Conservation (phyloP, 1,140 invertebrate species). For the Drosophila paulistorum region DNA sequence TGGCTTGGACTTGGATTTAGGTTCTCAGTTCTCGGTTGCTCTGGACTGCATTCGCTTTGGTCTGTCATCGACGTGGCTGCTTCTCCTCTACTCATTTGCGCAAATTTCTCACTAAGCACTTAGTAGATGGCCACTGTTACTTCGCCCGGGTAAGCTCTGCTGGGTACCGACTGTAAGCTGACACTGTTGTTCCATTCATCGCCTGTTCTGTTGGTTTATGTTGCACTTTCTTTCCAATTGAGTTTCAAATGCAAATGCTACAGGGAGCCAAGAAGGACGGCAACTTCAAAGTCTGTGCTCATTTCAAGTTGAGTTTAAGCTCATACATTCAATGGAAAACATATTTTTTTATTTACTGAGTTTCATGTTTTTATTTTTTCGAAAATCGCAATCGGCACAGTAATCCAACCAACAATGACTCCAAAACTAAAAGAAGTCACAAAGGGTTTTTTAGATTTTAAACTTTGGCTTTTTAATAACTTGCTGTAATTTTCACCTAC, state of each 20-base stretch:
- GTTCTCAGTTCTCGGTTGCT: not conserved
- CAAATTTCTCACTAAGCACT: constrained; percentile 69
- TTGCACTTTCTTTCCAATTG: constrained; percentile 24
- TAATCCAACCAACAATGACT: no score
- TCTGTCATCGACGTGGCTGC: constrained; percentile 19
- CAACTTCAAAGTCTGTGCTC: not conserved
- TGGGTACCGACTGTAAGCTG: constrained; percentile 35
- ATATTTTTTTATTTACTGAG: not conserved
- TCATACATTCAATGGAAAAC: no score
- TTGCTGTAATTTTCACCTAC: no score
- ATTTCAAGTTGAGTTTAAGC: not conserved
- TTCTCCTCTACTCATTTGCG: constrained; percentile 47
- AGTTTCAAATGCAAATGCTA: constrained; percentile 19
- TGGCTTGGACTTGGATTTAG: constrained; percentile 43
- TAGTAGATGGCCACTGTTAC: constrained; percentile 31
- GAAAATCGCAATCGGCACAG: no score
- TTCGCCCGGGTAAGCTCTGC: constrained; percentile 13
- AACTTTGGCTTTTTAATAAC: constrained; percentile 4
- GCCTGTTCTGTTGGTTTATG: constrained; percentile 18
- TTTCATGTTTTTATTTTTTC: no score
- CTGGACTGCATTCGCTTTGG: constrained; percentile 29
- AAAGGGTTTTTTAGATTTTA: not conserved
- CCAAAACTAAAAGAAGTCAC: no score
- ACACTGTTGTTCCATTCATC: constrained; percentile 45
- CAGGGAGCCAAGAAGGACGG: not conserved